Evolutionary conservation across 2,113 vertebrate genomes (phyloP).

Genomic region (Xyrauchen texanus): DNA sequence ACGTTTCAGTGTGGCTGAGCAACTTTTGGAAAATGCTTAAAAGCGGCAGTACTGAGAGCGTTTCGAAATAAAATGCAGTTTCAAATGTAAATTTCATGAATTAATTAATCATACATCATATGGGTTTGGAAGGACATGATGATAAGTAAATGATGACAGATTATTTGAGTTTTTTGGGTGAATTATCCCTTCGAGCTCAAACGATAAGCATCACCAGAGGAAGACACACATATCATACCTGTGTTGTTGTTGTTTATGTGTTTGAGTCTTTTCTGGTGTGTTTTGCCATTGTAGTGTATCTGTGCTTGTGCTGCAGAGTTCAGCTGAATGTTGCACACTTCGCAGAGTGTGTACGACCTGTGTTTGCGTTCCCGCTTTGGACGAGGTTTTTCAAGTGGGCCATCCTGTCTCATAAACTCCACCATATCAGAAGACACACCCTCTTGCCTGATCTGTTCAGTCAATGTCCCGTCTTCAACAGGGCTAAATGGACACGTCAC

Average conservation of each 20-base stretch:
- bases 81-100: no score
- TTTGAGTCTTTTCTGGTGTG: conserved; percentile 90
- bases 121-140: no score
- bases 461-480: conserved; percentile 15
- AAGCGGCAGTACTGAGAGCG: no score
- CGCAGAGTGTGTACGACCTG: conserved; percentile 85
- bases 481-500: conserved; percentile 59
- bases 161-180: no score
- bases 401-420: conserved; percentile 21
- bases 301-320: conserved; percentile 93
- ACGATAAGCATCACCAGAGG: conserved; percentile 25
- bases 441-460: background rate
- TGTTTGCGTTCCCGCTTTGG: conserved; percentile 84
- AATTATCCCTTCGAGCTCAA: background rate
- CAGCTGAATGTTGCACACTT: conserved; percentile 93
- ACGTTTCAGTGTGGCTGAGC: no score
- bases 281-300: conserved; percentile 94
- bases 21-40: no score
- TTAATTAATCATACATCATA: no score
- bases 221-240: conserved; percentile 47
- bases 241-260: conserved; percentile 33
- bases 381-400: conserved; percentile 61
- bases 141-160: no score
- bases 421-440: background rate
- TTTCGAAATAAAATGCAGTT: no score